These are phyloP conservation scores for Aporophyla lueneburgensis DNA, from an alignment of 2,888 invertebrate genomes.

Conservation along the genomic window DNA sequence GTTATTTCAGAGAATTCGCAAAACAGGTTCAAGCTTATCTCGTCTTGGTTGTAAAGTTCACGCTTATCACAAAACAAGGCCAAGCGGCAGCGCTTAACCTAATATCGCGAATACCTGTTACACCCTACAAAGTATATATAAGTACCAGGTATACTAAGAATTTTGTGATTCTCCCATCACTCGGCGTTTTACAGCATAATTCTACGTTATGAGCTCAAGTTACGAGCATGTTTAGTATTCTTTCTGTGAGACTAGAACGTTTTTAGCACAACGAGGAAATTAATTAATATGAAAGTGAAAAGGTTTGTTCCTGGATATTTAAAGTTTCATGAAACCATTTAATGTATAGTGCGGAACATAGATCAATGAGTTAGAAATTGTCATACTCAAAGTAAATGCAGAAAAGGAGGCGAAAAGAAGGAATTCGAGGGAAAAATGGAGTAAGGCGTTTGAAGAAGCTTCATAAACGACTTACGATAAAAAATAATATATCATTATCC, in stretches of 20 bases:
- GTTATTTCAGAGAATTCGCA: no score
- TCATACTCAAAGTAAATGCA: conserved; percentile 13
- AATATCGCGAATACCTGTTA: conserved; percentile 24
- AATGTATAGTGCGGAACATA: conserved; percentile 22
- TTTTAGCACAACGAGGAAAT: conserved; percentile 13
- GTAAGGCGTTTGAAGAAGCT: neutral
- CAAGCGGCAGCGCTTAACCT: neutral
- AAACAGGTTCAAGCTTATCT: neutral
- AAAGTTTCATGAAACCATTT: neutral
- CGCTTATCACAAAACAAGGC: conserved; percentile 5
- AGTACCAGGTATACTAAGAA: conserved; percentile 35
- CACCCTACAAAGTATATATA: conserved; percentile 26
- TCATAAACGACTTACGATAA: conserved; percentile 10
- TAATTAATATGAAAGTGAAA: conserved; percentile 24
- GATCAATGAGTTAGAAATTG: conserved; percentile 36
- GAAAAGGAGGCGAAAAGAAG: conserved; percentile 9
- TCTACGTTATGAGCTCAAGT: conserved; percentile 43
- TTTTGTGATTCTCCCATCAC: conserved; percentile 43
- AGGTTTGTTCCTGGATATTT: neutral
- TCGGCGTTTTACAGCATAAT: conserved; percentile 48
- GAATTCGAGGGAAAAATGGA: conserved; percentile 15
- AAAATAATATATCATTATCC: conserved; percentile 13
- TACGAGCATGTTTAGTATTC: conserved; percentile 48
- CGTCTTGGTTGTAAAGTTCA: neutral
- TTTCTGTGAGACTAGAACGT: conserved; percentile 40